Percentiles rank a stretch among this genome's conserved stretches.
These are phyloP conservation scores for Alsophila aescularia DNA, from an alignment of 2,888 invertebrate genomes.

Conservation along the genomic window DNA sequence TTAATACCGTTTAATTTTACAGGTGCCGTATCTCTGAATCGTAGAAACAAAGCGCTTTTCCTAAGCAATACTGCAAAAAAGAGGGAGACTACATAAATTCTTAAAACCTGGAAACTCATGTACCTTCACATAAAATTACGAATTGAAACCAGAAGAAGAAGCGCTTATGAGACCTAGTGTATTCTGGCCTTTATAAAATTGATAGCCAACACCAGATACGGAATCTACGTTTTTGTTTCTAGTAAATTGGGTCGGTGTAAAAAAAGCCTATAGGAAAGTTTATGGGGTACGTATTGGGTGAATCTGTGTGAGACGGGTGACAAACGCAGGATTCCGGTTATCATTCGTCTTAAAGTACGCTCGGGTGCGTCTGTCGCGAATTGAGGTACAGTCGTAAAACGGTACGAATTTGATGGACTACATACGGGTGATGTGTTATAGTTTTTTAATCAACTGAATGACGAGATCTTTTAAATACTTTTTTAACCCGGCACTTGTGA, in stretches of 20 bases:
- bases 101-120: too few relatives aligned
- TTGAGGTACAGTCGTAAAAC: constrained; percentile 19
- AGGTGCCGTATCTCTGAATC: too few relatives aligned
- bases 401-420: constrained; percentile 8
- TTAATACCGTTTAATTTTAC: not conserved
- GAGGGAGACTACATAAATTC: too few relatives aligned
- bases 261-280: constrained; percentile 29
- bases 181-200: constrained; percentile 27
- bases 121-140: too few relatives aligned
- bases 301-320: constrained; percentile 6
- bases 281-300: constrained; percentile 9
- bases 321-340: constrained; percentile 6
- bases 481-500: too few relatives aligned
- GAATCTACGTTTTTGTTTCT: constrained; percentile 40
- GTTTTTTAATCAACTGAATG: not conserved
- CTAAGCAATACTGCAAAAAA: too few relatives aligned
- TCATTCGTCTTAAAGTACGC: constrained; percentile 21
- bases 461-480: too few relatives aligned
- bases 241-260: constrained; percentile 38
- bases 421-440: constrained; percentile 10
- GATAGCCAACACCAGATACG: constrained; percentile 33
- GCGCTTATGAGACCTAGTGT: not conserved
- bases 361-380: constrained; percentile 7
- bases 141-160: not conserved
- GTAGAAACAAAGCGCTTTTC: too few relatives aligned